Evolutionary conservation across 2,888 invertebrate species (phyloP), one percentile per base, ranked within the genome.

Genomic region (Ophion obscuratus): DNA sequence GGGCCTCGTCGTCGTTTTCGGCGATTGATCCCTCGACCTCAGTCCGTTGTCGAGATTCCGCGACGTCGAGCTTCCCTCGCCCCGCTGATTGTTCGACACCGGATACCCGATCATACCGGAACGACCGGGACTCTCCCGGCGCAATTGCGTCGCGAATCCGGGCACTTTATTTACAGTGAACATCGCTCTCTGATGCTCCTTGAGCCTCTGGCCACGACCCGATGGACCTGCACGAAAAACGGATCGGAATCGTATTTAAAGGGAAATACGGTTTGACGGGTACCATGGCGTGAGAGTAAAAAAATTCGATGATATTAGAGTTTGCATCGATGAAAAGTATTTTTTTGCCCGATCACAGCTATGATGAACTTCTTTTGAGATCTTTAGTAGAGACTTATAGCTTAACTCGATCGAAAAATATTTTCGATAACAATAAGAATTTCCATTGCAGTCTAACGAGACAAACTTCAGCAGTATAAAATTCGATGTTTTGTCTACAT

Each of bases 1-100:
- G 0, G 97, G 96, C 61, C 97, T 95, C 0, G 97, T 97, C 94
- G 97, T 97, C 94, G 96, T 95, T 85, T 96, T 95, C 0, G 96
- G 96, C n/a, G 97, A 97, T 20, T 95, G 95, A 31, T 97, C 97
- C 7, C 97, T 95, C 0, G 97, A 97, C 2, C 96, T 95, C 61
- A 95, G 94, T 1, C 95, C 92, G 36, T 91, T 92, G 70, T 93
- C 91, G n/a, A 88, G 90, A 68, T 75, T 64, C 91, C 79, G 77
- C 80, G 85, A 90, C 77, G 88, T 91, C 88, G 87, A 91, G 84
- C 74, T 91, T 89, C 40, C 88, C 81, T 57, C 87, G 71, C 62
- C 90, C 90, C 20, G 91, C 87, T 68, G 85, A 77, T 14, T 90
- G 89, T 88, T 88, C 90, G 31, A 88, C 67, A 85, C 57, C 85